Conservation (phyloP, 2,797 vertebrate genomes). For the Pseudochirops cupreus region DNA sequence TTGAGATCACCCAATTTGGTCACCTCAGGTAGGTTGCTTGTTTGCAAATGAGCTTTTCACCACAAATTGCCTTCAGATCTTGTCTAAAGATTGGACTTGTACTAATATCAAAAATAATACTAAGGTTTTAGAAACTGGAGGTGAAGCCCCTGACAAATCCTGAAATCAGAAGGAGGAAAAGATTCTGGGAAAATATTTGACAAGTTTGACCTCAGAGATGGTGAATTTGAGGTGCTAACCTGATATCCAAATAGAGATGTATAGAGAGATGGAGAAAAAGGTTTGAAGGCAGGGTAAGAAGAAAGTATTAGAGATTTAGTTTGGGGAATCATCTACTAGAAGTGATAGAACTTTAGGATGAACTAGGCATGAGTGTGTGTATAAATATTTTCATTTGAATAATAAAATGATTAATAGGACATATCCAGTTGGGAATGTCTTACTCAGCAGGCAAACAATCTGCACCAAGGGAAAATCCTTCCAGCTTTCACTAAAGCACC, state of each 20-base stretch:
- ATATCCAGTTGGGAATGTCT: neutral
- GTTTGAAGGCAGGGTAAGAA: neutral
- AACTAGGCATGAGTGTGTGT: neutral
- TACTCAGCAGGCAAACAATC: neutral
- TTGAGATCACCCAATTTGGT: neutral
- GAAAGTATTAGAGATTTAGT: neutral
- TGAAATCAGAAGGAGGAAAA: neutral
- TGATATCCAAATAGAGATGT: neutral
- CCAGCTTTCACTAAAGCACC: neutral
- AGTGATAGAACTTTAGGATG: neutral
- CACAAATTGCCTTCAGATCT: neutral
- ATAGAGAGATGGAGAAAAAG: neutral
- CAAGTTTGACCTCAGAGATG: neutral
- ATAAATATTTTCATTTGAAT: neutral
- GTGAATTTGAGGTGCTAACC: neutral
- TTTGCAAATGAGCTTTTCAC: neutral
- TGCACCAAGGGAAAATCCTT: neutral
- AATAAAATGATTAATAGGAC: neutral
- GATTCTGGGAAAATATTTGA: neutral
- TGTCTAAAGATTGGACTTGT: constrained; percentile 15
- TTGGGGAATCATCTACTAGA: neutral
- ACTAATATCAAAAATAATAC: neutral
- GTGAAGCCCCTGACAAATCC: neutral
- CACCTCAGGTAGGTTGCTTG: neutral
- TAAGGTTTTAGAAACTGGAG: neutral